Conservation (phyloP, 2,888 invertebrate species). For the Dynastes hyllus region DNA sequence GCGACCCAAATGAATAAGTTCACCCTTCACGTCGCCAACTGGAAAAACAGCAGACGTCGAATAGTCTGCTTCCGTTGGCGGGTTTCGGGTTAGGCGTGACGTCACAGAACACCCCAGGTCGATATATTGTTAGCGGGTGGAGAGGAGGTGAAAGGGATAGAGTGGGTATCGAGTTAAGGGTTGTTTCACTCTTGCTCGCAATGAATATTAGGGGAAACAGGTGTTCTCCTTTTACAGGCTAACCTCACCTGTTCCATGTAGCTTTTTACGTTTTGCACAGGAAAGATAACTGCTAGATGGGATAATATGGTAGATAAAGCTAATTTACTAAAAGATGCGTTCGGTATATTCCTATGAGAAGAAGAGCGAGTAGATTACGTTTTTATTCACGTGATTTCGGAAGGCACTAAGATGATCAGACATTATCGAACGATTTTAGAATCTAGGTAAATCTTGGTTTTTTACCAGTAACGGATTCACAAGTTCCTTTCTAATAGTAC, state of each 20-base stretch:
- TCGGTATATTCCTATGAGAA: too few species aligned
- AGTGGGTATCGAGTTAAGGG: constrained; percentile 5
- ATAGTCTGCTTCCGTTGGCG: constrained; percentile 33
- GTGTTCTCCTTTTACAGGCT: neutral
- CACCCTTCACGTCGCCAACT: constrained; percentile 20
- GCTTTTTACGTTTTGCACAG: too few species aligned
- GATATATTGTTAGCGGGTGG: constrained; percentile 11
- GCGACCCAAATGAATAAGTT: neutral
- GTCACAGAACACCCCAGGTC: constrained; percentile 36
- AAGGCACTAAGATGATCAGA: too few species aligned
- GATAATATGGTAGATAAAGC: too few species aligned
- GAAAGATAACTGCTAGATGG: too few species aligned
- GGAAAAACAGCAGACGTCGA: constrained; percentile 37
- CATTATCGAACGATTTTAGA: too few species aligned
- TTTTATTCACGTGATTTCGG: too few species aligned
- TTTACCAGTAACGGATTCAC: too few species aligned
- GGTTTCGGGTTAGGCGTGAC: constrained; percentile 24
- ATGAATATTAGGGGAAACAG: constrained; percentile 15
- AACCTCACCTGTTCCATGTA: neutral
- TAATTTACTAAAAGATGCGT: too few species aligned
- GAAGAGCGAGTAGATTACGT: too few species aligned
- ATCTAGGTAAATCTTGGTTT: too few species aligned
- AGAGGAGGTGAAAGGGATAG: neutral
- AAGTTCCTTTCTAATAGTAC: too few species aligned
- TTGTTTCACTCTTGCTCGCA: neutral